phyloP scores from a whole-genome alignment of 2,797 vertebrate species.

The Geotrypetes seraphini region DNA sequence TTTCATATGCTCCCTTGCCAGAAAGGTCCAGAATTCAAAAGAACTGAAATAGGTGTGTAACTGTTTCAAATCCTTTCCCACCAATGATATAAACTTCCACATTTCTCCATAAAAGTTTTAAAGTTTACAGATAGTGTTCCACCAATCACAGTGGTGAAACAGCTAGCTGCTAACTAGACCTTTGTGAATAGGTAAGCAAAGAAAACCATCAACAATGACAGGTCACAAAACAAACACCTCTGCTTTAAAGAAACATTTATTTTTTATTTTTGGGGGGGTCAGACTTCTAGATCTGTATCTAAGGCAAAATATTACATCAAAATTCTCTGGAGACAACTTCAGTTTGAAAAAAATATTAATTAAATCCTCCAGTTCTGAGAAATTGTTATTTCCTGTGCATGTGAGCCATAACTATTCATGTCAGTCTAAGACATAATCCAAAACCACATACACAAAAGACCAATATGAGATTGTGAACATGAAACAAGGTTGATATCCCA shows the following conservation, averaged over 20 bases:
- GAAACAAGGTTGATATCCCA: conserved; percentile 6
- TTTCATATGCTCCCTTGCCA: conserved; percentile 74
- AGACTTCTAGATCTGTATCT: not conserved
- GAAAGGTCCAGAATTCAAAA: conserved; percentile 46
- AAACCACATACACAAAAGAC: too few species aligned
- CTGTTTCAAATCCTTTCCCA: conserved; percentile 9
- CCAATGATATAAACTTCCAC: too few species aligned
- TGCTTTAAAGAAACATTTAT: conserved; percentile 1
- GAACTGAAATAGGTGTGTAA: conserved; percentile 31
- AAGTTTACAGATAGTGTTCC: conserved; percentile 36
- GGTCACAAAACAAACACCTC: conserved; percentile 53
- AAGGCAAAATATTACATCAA: too few species aligned
- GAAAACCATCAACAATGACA: conserved; percentile 70
- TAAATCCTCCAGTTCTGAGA: too few species aligned
- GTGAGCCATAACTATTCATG: too few species aligned
- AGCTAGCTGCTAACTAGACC: conserved; percentile 39
- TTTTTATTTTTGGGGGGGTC: too few species aligned
- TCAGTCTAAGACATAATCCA: too few species aligned
- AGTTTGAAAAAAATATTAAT: too few species aligned
- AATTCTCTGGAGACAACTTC: too few species aligned
- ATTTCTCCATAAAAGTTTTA: too few species aligned
- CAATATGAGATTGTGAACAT: too few species aligned
- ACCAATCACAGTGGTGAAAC: conserved; percentile 26
- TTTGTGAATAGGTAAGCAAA: conserved; percentile 68
- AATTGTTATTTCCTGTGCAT: too few species aligned